Evolutionary conservation across 2,113 vertebrate species (phyloP), one percentile per base, ranked within the genome.

Genomic region (Glareola pratincola): DNA sequence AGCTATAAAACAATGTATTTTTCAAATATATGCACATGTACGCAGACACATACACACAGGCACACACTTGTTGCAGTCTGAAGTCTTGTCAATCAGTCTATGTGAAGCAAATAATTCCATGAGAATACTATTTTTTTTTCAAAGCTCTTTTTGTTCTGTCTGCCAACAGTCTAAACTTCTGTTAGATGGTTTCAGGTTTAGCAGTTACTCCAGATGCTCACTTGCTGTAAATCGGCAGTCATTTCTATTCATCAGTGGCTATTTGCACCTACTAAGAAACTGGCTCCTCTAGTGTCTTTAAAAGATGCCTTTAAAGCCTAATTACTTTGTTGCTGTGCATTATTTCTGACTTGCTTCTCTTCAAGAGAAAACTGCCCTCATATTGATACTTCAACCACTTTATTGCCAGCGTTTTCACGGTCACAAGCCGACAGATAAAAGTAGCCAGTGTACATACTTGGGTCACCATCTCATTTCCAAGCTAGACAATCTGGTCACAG

Each of bases 21-120:
- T 39, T 34, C 43, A 37, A 69, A 56, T n/a, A 48, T 14, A 9
- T 43, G 7, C 26, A 18, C 24, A 22, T 13, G 17, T 18, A 41
- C 4, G 56, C 14, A 77, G 30, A 21, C 1, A 24, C 2, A 1
- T n/a, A 23, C 6, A 47, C 8, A 48, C 8, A 75, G 4, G 3
- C 24, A 72, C 14, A 30, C 20, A 37, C 8, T 34, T 0, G 0
- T 43, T 59, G 4, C 19, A 69, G 15, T 32, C 19, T 60, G 34
- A 85, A 79, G 26, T 22, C 34, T 57, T 63, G 2, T 39, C 37
- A 76, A 29, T 80, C 43, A 43, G n/a, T 68, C 56, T 45, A 26
- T 0, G 3, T 43, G 24, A 72, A 29, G 39, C 45, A 90, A 88
- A 57, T 34, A 34, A 3, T 85, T 91, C 15, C 24, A 50, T 30